Evolutionary conservation across 2,797 vertebrate genomes (phyloP).

Genomic region (Sebastiscus tertius): DNA sequence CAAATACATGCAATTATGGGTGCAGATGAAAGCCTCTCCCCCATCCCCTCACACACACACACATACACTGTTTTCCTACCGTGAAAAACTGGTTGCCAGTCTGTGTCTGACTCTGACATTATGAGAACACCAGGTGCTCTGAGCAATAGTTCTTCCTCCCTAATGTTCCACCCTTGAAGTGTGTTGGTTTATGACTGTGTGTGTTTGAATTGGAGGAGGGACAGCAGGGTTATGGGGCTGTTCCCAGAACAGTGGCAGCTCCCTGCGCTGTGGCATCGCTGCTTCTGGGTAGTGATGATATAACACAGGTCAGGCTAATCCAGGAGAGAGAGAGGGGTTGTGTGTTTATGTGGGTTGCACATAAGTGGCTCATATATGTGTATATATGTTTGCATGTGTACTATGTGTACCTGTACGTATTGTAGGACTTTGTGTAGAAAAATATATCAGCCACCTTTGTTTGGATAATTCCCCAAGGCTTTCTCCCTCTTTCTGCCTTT

Average conservation of each 20-base stretch:
- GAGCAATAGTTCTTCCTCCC: constrained; percentile 39
- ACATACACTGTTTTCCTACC: not conserved
- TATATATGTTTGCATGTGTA: not conserved
- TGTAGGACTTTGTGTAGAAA: constrained; percentile 8
- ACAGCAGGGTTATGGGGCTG: constrained; percentile 6
- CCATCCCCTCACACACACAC: not conserved
- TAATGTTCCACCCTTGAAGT: constrained; percentile 22
- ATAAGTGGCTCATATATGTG: not conserved
- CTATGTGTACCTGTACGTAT: not conserved
- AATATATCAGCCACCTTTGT: constrained; percentile 18
- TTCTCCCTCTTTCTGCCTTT: not conserved
- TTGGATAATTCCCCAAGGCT: constrained; percentile 12
- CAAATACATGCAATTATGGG: constrained; percentile 37
- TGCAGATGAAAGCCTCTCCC: constrained; percentile 13
- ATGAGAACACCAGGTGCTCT: constrained; percentile 65
- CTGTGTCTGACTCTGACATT: constrained; percentile 53
- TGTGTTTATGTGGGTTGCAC: not conserved
- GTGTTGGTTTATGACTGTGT: constrained; percentile 11
- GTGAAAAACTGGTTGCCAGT: constrained; percentile 34
- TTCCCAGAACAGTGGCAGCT: constrained; percentile 7
- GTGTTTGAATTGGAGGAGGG: not conserved
- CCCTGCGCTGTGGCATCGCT: not conserved
- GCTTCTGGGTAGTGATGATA: not conserved
- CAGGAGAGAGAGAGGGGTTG: not conserved
- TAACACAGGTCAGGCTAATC: constrained; percentile 19